These are phyloP conservation scores for Styela plicata DNA, from an alignment of 23 tunicate genomes.

Conservation along the genomic window DNA sequence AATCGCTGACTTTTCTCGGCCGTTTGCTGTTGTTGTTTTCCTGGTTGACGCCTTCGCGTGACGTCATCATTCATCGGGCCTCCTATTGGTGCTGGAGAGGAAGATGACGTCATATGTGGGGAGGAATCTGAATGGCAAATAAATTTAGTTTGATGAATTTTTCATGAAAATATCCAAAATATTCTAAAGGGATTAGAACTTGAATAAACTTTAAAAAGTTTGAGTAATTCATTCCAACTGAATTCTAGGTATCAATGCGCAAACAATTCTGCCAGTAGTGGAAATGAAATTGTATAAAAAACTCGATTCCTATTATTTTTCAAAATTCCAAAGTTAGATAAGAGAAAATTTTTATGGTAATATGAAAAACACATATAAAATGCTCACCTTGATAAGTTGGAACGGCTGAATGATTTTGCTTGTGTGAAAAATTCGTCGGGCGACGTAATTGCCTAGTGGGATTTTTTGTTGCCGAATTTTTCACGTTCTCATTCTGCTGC, in stretches of 20 bases:
- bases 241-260: too few relatives aligned
- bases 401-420: neutral
- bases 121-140: neutral
- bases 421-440: neutral
- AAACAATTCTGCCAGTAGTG: too few relatives aligned
- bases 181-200: too few relatives aligned
- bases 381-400: neutral
- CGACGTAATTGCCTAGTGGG: neutral
- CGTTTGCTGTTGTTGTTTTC: constrained; percentile 37
- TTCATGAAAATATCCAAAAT: too few relatives aligned
- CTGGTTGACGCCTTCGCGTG: constrained; percentile 34
- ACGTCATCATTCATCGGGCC: constrained; percentile 13
- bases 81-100: neutral
- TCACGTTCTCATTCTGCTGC: neutral
- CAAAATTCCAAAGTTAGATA: too few relatives aligned
- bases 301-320: too few relatives aligned
- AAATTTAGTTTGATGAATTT: too few relatives aligned
- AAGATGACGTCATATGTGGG: neutral
- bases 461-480: neutral
- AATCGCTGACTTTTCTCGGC: constrained; percentile 53
- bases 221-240: too few relatives aligned
- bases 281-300: too few relatives aligned
- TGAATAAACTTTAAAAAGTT: too few relatives aligned
- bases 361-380: too few relatives aligned
- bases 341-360: too few relatives aligned